Evolutionary conservation across 2,888 invertebrate genomes (phyloP).

Genomic region (Allygus modestus): DNA sequence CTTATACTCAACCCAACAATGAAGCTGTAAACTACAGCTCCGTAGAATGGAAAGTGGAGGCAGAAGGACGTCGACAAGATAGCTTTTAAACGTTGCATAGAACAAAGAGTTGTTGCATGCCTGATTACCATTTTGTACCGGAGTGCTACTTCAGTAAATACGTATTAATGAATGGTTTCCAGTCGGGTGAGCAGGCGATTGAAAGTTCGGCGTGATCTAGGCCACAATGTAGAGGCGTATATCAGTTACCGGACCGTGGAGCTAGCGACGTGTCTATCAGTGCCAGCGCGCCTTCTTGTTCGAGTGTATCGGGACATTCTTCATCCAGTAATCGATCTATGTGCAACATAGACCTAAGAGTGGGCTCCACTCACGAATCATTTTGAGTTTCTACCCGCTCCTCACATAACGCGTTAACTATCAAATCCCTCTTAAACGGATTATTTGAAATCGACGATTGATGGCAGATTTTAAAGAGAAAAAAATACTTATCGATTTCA

Average conservation of each 20-base stretch:
- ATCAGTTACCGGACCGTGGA: conserved; percentile 18
- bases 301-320: background rate
- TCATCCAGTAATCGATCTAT: background rate
- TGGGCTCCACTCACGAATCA: too few species aligned
- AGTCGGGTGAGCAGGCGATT: conserved; percentile 37
- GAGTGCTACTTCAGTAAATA: conserved; percentile 41
- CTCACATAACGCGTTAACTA: too few species aligned
- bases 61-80: background rate
- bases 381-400: too few species aligned
- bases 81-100: conserved; percentile 33
- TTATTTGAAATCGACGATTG: too few species aligned
- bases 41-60: conserved; percentile 23
- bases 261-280: conserved; percentile 9
- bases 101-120: conserved; percentile 36
- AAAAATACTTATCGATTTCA: too few species aligned
- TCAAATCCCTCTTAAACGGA: too few species aligned
- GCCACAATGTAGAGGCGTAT: background rate
- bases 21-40: conserved; percentile 3
- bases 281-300: background rate
- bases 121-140: conserved; percentile 38
- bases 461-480: too few species aligned
- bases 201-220: conserved; percentile 38
- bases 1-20: conserved; percentile 17
- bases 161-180: conserved; percentile 45
- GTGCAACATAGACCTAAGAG: too few species aligned